Conservation (phyloP, 1,140 invertebrate genomes). For the Drosophila biarmipes region DNA sequence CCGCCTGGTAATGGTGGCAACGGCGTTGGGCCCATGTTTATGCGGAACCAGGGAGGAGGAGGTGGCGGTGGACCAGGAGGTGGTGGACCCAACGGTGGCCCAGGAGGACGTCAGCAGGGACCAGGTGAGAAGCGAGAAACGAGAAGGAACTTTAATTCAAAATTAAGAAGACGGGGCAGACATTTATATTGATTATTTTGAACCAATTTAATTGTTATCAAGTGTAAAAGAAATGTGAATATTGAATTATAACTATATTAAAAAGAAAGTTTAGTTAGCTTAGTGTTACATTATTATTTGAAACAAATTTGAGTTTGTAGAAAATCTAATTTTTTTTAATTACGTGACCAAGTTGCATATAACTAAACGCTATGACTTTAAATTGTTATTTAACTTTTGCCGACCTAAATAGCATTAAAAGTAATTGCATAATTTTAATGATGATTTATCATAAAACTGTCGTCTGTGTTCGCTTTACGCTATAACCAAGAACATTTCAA, state of each 20-base stretch:
- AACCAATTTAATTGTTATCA: neutral
- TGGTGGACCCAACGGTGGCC: conserved; percentile 39
- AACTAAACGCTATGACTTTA: no score
- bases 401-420: no score
- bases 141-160: neutral
- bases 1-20: conserved; percentile 56
- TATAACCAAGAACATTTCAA: no score
- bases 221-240: neutral
- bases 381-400: no score
- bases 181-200: neutral
- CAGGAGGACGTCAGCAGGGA: conserved; percentile 65
- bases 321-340: no score
- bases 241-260: neutral
- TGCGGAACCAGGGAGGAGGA: conserved; percentile 60
- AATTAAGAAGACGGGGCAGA: neutral
- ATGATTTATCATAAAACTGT: no score
- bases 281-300: no score
- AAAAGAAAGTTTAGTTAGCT: no score
- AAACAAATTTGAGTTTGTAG: no score
- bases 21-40: conserved; percentile 67
- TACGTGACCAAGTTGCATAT: no score
- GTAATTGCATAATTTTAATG: no score
- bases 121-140: conserved; percentile 53
- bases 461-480: no score
- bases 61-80: conserved; percentile 35